Conservation (phyloP, 2,888 invertebrate genomes). For the Callosobruchus maculatus region DNA sequence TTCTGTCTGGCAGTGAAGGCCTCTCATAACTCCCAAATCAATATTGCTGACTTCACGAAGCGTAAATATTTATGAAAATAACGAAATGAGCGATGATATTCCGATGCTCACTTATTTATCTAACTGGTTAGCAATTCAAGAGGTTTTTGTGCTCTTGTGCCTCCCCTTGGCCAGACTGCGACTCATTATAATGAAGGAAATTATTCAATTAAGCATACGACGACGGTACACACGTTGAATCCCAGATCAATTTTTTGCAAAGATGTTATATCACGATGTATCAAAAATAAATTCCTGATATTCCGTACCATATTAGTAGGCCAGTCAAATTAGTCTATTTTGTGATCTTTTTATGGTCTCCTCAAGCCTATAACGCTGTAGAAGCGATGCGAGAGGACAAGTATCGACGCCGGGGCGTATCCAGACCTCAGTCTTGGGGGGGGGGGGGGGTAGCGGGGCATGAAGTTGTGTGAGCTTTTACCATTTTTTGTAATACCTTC, state of each 20-base stretch:
- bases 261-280: neutral
- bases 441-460: too few species aligned
- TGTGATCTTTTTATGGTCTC: too few species aligned
- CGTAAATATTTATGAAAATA: neutral
- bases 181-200: constrained; percentile 32
- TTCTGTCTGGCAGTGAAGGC: neutral
- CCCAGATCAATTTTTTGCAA: constrained; percentile 24
- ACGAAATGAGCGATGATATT: neutral
- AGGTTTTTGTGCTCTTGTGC: neutral
- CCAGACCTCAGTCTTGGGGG: too few species aligned
- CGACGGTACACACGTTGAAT: constrained; percentile 27
- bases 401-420: too few species aligned
- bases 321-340: neutral
- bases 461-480: too few species aligned
- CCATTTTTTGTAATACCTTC: too few species aligned
- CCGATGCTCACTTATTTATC: neutral
- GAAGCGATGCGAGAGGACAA: too few species aligned
- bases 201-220: constrained; percentile 34
- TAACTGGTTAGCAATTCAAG: neutral
- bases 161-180: neutral
- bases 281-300: neutral
- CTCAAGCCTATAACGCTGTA: too few species aligned
- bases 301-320: neutral
- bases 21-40: neutral
- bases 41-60: neutral